phyloP scores from a whole-genome alignment of 2,888 invertebrate species.

The Drosophila fulvimacula region DNA sequence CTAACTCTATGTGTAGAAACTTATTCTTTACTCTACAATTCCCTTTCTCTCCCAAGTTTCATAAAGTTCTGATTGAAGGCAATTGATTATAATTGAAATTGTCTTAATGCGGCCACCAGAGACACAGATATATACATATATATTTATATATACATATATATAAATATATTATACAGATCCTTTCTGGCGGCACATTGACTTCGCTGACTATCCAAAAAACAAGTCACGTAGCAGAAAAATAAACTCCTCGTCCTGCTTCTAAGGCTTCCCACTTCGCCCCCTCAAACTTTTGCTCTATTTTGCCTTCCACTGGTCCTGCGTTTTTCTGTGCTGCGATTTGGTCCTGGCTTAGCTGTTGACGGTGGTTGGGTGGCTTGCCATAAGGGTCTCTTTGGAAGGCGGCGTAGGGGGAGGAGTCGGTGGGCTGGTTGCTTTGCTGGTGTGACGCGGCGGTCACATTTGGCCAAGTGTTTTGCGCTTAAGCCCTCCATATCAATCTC shows the following conservation, averaged over 20 bases:
- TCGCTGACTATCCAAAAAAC: slow-evolving; percentile 62
- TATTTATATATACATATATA: slow-evolving; percentile 1
- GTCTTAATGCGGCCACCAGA: slow-evolving; percentile 57
- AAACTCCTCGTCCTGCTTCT: slow-evolving; percentile 46
- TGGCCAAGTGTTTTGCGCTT: slow-evolving; percentile 85
- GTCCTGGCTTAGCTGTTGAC: slow-evolving; percentile 67
- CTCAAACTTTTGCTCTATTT: slow-evolving; percentile 67
- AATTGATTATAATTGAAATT: slow-evolving; percentile 79
- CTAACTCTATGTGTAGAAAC: too few species aligned
- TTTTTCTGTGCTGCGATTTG: slow-evolving; percentile 65
- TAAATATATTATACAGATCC: slow-evolving; percentile 26
- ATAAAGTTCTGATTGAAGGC: slow-evolving; percentile 58
- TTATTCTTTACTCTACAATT: neutral
- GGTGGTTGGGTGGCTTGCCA: slow-evolving; percentile 22
- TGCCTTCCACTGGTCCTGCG: slow-evolving; percentile 26
- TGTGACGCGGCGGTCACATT: slow-evolving; percentile 84
- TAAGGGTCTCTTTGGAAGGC: slow-evolving; percentile 33
- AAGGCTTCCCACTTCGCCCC: neutral
- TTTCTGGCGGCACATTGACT: slow-evolving; percentile 60
- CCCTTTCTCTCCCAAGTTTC: neutral
- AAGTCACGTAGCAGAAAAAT: slow-evolving; percentile 72
- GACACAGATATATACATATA: slow-evolving; percentile 15
- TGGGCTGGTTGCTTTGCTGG: slow-evolving; percentile 8
- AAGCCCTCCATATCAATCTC: slow-evolving; percentile 85
- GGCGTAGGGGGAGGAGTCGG: slow-evolving; percentile 5